phyloP scores from a whole-genome alignment of 2,888 invertebrate species.

The Drosophila paranaensis region DNA sequence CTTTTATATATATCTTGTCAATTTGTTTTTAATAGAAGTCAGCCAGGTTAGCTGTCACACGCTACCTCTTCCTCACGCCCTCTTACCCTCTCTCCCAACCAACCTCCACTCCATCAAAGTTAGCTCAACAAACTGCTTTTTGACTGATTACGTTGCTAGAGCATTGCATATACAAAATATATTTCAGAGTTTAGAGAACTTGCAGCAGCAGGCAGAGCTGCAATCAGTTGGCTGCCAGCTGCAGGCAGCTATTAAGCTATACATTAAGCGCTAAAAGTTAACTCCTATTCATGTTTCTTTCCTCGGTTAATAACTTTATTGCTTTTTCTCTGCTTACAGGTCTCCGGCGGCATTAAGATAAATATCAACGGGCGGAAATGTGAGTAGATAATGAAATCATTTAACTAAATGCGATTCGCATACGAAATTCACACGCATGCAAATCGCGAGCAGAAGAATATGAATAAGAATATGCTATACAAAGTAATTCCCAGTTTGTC shows the following conservation, averaged over 20 bases:
- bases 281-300: neutral
- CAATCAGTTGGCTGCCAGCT: neutral
- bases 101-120: constrained; percentile 5
- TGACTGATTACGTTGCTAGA: constrained; percentile 26
- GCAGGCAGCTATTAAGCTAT: neutral
- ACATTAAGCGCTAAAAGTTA: constrained; percentile 13
- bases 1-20: neutral
- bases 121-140: constrained; percentile 14
- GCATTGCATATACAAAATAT: constrained; percentile 1
- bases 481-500: constrained; percentile 4
- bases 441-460: constrained; percentile 17
- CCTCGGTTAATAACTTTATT: constrained; percentile 40
- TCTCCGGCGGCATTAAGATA: constrained; percentile 32
- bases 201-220: neutral
- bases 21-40: constrained; percentile 8
- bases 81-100: neutral
- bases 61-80: neutral
- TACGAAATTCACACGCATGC: constrained; percentile 50
- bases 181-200: constrained; percentile 1
- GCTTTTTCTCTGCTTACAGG: constrained; percentile 37
- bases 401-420: constrained; percentile 29
- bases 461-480: neutral
- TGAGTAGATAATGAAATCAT: constrained; percentile 67
- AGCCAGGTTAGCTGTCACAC: neutral
- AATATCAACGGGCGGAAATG: constrained; percentile 52